Percentiles rank a stretch among this genome's conserved stretches.
Conservation (phyloP, 23 tunicate genomes). For the Trididemnum miniatum region DNA sequence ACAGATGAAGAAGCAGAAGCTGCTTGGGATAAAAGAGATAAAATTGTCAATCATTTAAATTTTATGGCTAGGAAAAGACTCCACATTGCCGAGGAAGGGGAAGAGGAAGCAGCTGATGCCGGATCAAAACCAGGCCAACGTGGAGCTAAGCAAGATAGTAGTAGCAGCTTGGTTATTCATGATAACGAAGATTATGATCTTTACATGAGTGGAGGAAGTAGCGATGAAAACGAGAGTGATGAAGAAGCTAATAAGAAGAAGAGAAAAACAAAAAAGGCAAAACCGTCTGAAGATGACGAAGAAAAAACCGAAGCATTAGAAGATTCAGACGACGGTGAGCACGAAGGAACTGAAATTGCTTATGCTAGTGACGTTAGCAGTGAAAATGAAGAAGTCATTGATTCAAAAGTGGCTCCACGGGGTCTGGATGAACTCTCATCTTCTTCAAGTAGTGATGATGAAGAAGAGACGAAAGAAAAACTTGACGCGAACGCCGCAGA, state of each 20-base stretch:
- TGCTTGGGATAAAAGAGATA: conserved; percentile 92
- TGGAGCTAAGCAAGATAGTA: conserved; percentile 24
- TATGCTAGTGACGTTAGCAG: conserved; percentile 88
- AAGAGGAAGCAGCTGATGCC: conserved; percentile 51
- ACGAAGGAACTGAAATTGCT: conserved; percentile 83
- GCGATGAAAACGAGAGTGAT: conserved; percentile 44
- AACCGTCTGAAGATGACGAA: conserved; percentile 40
- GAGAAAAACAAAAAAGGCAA: conserved; percentile 39
- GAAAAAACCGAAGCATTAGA: conserved; percentile 74
- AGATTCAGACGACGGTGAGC: conserved; percentile 98
- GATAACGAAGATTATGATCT: conserved; percentile 78
- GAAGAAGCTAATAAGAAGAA: conserved; percentile 31
- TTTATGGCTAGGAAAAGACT: conserved; percentile 91
- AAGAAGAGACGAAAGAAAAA: conserved; percentile 56
- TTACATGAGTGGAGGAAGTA: conserved; percentile 64
- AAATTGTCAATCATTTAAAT: conserved; percentile 88
- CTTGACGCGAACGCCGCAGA: conserved; percentile 27
- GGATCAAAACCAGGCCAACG: neutral
- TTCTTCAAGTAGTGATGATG: conserved; percentile 68
- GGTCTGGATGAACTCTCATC: conserved; percentile 76
- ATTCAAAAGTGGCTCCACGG: conserved; percentile 72
- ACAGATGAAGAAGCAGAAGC: conserved; percentile 98
- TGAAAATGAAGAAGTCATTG: conserved; percentile 67
- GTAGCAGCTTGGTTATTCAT: conserved; percentile 58
- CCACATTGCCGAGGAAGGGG: conserved; percentile 68